Evolutionary conservation across 2,113 vertebrate species (phyloP).

Genomic region (Galemys pyrenaicus): DNA sequence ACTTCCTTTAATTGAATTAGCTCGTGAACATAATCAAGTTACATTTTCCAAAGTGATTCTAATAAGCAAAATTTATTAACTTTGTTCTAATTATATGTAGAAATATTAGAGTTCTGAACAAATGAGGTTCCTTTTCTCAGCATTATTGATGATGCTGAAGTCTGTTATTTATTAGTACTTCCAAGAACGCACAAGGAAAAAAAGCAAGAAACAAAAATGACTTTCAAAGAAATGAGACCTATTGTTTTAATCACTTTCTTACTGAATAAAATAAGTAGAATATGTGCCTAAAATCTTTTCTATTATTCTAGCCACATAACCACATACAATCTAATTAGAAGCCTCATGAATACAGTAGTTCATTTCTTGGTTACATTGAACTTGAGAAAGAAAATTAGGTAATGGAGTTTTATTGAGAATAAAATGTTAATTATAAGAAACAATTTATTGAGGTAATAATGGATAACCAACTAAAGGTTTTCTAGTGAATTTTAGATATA

Average conservation of each 20-base stretch:
- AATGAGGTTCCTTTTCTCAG: not conserved
- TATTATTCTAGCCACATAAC: conserved; percentile 42
- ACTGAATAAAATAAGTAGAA: conserved; percentile 31
- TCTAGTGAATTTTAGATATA: conserved; percentile 25
- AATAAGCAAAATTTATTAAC: conserved; percentile 47
- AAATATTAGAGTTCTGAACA: conserved; percentile 41
- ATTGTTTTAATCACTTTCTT: conserved; percentile 31
- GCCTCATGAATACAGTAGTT: not conserved
- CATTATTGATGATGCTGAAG: conserved; percentile 49
- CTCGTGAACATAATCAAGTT: conserved; percentile 35
- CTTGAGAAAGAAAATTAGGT: conserved; percentile 22
- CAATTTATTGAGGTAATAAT: conserved; percentile 19
- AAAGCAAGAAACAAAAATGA: conserved; percentile 4
- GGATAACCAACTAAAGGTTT: conserved; percentile 22
- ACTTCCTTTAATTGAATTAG: conserved; percentile 48
- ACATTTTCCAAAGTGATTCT: conserved; percentile 25
- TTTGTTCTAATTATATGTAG: conserved; percentile 55
- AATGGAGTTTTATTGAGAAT: conserved; percentile 39
- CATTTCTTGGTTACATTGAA: conserved; percentile 43
- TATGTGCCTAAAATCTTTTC: not conserved
- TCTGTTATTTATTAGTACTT: conserved; percentile 51
- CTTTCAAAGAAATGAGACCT: conserved; percentile 68
- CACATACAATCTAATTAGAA: conserved; percentile 9
- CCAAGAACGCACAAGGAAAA: not conserved
- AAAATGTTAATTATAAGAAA: conserved; percentile 52